Conservation (phyloP, 64 coral and sea anemone genomes). For the Dendronephthya gigantea region DNA sequence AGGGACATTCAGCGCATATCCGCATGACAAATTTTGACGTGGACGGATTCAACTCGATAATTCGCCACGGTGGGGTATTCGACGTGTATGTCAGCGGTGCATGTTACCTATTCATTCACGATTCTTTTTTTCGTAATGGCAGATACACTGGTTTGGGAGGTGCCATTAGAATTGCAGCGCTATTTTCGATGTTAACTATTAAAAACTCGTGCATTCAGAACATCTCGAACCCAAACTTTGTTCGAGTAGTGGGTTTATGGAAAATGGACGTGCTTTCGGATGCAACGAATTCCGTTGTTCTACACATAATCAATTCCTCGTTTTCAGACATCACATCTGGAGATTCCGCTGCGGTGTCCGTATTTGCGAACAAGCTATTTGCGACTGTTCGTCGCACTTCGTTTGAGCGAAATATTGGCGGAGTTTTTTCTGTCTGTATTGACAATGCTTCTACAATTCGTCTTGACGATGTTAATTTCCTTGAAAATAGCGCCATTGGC, state of each 20-base stretch:
- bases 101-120: background rate
- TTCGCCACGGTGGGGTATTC: background rate
- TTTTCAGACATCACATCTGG: background rate
- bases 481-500: background rate
- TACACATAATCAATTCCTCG: background rate
- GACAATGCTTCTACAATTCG: background rate
- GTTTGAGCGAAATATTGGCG: background rate
- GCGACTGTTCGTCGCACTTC: background rate
- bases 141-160: background rate
- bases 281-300: background rate
- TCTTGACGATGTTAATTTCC: background rate
- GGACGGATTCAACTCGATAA: background rate
- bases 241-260: background rate
- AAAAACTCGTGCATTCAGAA: background rate
- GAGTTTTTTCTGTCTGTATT: background rate
- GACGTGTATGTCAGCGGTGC: background rate
- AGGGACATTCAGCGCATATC: background rate
- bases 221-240: background rate
- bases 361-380: background rate
- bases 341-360: background rate
- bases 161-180: background rate
- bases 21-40: background rate
- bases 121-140: background rate
- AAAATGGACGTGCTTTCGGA: background rate
- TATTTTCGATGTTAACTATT: background rate